Percentiles rank a stretch among this genome's conserved stretches.
Evolutionary conservation across 2,113 vertebrate species (phyloP).

Genomic region (Anguilla japonica): DNA sequence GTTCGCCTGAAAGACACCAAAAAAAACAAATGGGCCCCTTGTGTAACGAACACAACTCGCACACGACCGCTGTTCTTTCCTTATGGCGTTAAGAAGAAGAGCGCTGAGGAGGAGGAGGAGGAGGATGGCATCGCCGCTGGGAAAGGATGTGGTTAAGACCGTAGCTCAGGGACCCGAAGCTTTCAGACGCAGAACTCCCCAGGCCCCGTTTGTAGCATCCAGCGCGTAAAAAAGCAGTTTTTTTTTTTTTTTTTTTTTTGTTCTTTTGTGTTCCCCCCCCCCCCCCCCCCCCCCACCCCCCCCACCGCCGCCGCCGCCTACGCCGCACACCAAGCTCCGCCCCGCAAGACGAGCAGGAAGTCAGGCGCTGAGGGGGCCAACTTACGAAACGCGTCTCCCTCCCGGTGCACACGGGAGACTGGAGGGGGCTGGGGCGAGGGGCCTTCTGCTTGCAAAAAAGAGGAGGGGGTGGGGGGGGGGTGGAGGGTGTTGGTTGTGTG

Average conservation of each 20-base stretch:
- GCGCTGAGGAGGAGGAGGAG: background rate
- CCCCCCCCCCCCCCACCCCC: too few relatives aligned
- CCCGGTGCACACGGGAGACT: slow-evolving; percentile 48
- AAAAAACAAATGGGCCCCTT: background rate
- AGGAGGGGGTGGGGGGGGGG: slow-evolving; percentile 43
- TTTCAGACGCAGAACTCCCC: background rate
- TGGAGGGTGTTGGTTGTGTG: background rate
- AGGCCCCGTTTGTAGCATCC: background rate
- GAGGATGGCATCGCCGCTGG: background rate
- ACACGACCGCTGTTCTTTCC: background rate
- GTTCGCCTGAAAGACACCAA: slow-evolving; percentile 70
- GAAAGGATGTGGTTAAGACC: background rate
- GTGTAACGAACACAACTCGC: background rate
- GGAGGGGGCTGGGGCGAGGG: slow-evolving; percentile 59
- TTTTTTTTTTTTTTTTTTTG: background rate
- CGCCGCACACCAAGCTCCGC: slow-evolving; percentile 44
- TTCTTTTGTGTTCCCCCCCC: background rate
- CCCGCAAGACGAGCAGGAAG: slow-evolving; percentile 23
- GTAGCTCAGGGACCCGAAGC: background rate
- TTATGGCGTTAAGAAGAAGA: background rate
- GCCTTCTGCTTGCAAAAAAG: slow-evolving; percentile 51
- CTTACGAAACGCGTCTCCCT: slow-evolving; percentile 87
- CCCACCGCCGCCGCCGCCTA: too few relatives aligned
- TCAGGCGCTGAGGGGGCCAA: slow-evolving; percentile 49
- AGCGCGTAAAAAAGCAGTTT: background rate